A percentile compares a stretch with the other conserved stretches of the same genome.
phyloP scores from a whole-genome alignment of 2,888 invertebrate species.

The Cistogaster globosa region DNA sequence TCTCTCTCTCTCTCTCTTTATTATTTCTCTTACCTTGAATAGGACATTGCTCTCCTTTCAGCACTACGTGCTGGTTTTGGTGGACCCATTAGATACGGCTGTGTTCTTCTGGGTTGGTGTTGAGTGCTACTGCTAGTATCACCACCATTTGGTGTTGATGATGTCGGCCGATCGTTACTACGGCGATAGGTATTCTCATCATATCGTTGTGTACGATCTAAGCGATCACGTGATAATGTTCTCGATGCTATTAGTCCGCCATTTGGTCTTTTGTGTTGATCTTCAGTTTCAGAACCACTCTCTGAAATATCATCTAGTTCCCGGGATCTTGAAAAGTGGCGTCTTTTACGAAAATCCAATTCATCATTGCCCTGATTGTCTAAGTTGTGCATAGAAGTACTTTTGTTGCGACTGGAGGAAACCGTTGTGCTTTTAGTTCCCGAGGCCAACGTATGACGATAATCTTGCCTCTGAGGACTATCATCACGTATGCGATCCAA shows the following conservation, averaged over 20 bases:
- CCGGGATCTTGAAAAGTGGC: slow-evolving; percentile 83
- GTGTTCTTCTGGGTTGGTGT: slow-evolving; percentile 66
- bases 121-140: slow-evolving; percentile 67
- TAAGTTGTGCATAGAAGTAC: slow-evolving; percentile 82
- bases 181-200: slow-evolving; percentile 77
- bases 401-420: slow-evolving; percentile 76
- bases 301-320: slow-evolving; percentile 83
- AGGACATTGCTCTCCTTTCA: slow-evolving; percentile 77
- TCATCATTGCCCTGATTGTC: slow-evolving; percentile 80
- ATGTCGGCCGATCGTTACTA: slow-evolving; percentile 74
- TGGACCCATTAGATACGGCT: slow-evolving; percentile 77
- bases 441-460: slow-evolving; percentile 76
- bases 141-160: slow-evolving; percentile 69
- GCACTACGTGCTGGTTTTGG: slow-evolving; percentile 83
- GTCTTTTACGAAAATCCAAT: slow-evolving; percentile 80
- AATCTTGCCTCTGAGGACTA: slow-evolving; percentile 76
- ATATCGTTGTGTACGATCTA: slow-evolving; percentile 76
- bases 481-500: slow-evolving; percentile 78
- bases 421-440: slow-evolving; percentile 62
- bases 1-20: not conserved
- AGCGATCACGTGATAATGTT: slow-evolving; percentile 75
- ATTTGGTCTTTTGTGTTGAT: slow-evolving; percentile 77
- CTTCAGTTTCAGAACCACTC: slow-evolving; percentile 83
- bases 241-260: slow-evolving; percentile 74
- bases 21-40: slow-evolving; percentile 72